These are phyloP conservation scores for Subacronicta megacephala DNA, from an alignment of 2,888 invertebrate species.

Conservation along the genomic window DNA sequence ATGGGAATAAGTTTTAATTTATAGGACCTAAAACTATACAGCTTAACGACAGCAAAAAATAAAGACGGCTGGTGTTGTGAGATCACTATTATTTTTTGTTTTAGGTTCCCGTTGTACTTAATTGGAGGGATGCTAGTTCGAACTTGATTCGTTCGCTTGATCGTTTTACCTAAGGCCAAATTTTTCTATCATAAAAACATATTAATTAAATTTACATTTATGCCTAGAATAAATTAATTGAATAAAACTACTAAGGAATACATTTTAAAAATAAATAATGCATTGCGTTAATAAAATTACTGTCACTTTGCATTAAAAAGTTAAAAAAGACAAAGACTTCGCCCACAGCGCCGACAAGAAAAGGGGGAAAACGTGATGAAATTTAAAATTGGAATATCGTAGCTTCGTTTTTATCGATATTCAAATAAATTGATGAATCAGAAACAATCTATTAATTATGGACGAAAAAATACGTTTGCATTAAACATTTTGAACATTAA, in stretches of 20 bases:
- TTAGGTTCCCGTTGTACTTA: no score
- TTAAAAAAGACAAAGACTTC: slow-evolving; percentile 30
- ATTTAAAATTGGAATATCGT: slow-evolving; percentile 76
- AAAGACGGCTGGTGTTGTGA: no score
- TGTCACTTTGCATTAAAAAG: slow-evolving; percentile 48
- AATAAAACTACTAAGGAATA: slow-evolving; percentile 16
- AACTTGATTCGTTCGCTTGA: no score
- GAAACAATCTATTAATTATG: slow-evolving; percentile 54
- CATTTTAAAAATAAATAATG: slow-evolving; percentile 40
- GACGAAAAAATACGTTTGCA: slow-evolving; percentile 11
- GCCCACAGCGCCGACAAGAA: slow-evolving; percentile 42
- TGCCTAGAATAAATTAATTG: slow-evolving; percentile 3
- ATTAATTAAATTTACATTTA: not conserved
- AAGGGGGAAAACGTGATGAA: slow-evolving; percentile 68
- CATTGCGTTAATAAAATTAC: slow-evolving; percentile 56
- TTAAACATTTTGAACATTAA: slow-evolving; percentile 28
- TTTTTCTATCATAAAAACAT: not conserved
- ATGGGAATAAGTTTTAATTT: no score
- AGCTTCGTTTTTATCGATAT: slow-evolving; percentile 70
- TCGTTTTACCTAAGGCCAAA: no score
- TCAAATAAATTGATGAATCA: slow-evolving; percentile 79
- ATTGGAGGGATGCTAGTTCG: no score
- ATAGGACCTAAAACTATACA: no score
- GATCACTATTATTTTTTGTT: no score
- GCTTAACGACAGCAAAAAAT: no score